phyloP scores from a whole-genome alignment of 2,888 invertebrate genomes.

The Cerceris rybyensis region DNA sequence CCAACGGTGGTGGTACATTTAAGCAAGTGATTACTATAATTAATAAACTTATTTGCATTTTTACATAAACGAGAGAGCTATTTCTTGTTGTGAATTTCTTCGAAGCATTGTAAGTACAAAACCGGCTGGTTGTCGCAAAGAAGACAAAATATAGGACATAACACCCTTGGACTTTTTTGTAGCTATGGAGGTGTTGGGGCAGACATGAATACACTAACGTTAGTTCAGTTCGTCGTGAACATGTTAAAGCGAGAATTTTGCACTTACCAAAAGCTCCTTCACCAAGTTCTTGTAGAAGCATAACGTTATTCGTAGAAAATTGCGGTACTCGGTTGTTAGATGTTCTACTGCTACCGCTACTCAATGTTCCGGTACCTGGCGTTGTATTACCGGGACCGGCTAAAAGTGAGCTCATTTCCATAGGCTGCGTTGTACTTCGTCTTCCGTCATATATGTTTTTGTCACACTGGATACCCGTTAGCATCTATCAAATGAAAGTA shows the following conservation, averaged over 20 bases:
- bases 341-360: constrained; percentile 81
- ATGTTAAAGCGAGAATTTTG: neutral
- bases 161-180: too few relatives aligned
- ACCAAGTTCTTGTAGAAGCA: constrained; percentile 94
- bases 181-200: too few relatives aligned
- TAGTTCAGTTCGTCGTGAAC: too few relatives aligned
- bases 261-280: constrained; percentile 95
- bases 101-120: too few relatives aligned
- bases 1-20: too few relatives aligned
- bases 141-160: too few relatives aligned
- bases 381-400: constrained; percentile 83
- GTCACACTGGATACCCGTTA: constrained; percentile 81
- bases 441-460: constrained; percentile 91
- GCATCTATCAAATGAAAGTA: constrained; percentile 67
- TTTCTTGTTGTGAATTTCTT: too few relatives aligned
- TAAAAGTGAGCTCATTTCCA: constrained; percentile 92
- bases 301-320: constrained; percentile 92
- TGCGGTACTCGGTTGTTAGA: constrained; percentile 89
- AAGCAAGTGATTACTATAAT: too few relatives aligned
- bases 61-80: too few relatives aligned
- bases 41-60: too few relatives aligned
- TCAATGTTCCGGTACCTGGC: constrained; percentile 83
- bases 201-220: too few relatives aligned
- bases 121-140: too few relatives aligned
- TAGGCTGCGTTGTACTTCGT: constrained; percentile 88